Percentiles rank a stretch among this genome's conserved stretches.
These are phyloP conservation scores for Oceanites oceanicus DNA, from an alignment of 2,113 vertebrate species.

Conservation along the genomic window DNA sequence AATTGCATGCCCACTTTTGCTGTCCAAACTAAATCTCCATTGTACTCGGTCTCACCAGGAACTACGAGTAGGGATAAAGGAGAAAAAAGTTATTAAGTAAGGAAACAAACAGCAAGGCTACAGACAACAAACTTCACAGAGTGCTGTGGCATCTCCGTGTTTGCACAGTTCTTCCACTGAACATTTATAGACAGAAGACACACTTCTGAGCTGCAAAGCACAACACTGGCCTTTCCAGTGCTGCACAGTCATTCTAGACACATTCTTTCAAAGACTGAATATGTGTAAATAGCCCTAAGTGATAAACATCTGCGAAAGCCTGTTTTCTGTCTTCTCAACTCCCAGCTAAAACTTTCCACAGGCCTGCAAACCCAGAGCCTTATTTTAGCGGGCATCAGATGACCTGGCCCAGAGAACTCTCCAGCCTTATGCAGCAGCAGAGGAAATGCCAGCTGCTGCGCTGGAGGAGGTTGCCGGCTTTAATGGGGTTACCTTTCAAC, in stretches of 20 bases:
- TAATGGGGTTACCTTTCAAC: not conserved
- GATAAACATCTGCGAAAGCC: not conserved
- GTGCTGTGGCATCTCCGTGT: not conserved
- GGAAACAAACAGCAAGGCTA: not conserved
- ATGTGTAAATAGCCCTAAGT: not conserved
- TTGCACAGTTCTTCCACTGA: not conserved
- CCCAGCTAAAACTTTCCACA: not conserved
- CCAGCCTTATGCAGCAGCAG: not conserved
- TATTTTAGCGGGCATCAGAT: not conserved
- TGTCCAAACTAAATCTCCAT: fast-evolving
- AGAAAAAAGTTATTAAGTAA: not conserved
- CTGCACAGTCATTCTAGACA: not conserved
- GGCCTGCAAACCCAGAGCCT: not conserved
- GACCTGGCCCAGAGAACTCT: not conserved
- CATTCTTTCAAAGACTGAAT: not conserved
- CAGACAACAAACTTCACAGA: not conserved
- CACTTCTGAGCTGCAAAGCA: not conserved
- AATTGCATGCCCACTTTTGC: not conserved
- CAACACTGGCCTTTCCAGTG: not conserved
- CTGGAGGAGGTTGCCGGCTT: not conserved
- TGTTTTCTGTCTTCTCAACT: not conserved
- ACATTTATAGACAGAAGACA: fast-evolving
- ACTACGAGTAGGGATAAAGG: fast-evolving
- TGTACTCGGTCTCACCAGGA: not conserved
- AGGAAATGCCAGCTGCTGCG: not conserved